phyloP scores from a whole-genome alignment of 2,888 invertebrate species.

The Lysandra bellargus region DNA sequence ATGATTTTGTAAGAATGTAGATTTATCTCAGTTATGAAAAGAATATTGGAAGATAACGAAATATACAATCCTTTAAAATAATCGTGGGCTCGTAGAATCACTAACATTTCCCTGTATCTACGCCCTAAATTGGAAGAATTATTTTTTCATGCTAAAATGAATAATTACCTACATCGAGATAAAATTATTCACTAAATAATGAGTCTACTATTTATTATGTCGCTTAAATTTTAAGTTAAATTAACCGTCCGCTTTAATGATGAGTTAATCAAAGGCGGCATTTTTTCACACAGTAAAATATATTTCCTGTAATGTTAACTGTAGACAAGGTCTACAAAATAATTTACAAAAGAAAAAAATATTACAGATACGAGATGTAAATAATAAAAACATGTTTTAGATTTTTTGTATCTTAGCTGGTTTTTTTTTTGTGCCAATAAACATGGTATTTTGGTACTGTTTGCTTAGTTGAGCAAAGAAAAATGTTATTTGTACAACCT shows the following conservation, averaged over 20 bases:
- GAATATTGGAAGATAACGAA: too few species aligned
- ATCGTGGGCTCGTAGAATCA: neutral
- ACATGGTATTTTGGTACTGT: neutral
- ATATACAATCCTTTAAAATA: too few species aligned
- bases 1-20: too few species aligned
- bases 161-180: neutral
- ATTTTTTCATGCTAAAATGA: neutral
- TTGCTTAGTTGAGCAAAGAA: neutral
- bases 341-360: neutral
- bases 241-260: neutral
- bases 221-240: neutral
- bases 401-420: neutral
- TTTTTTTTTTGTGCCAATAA: neutral
- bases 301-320: neutral
- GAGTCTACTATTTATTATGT: neutral
- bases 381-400: neutral
- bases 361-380: neutral
- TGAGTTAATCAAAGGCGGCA: neutral
- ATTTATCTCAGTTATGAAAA: too few species aligned
- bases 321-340: neutral
- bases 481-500: neutral
- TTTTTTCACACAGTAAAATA: neutral
- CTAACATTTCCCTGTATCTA: too few species aligned
- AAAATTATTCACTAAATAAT: neutral
- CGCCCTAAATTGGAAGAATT: neutral